Conservation (phyloP, 2,113 vertebrate genomes). For the Xenopus borealis region DNA sequence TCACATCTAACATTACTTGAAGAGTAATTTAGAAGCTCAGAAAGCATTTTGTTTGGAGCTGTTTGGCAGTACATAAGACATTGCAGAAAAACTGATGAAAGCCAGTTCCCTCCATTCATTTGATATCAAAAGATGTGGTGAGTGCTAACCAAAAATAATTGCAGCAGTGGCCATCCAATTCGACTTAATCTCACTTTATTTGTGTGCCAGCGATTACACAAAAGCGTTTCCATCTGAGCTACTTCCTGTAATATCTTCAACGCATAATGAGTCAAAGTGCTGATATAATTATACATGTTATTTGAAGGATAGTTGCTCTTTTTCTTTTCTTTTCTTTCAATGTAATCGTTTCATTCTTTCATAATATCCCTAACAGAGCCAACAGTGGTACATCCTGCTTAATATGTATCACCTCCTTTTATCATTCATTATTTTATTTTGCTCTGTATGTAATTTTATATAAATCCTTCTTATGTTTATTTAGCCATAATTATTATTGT, state of each 20-base stretch:
- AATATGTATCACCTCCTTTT: too few relatives aligned
- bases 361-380: background rate
- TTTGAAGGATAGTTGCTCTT: background rate
- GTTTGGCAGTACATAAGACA: background rate
- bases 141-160: slow-evolving; percentile 3
- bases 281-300: background rate
- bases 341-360: background rate
- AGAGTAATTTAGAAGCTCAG: background rate
- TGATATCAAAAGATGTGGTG: background rate
- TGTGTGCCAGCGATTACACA: background rate
- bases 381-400: background rate
- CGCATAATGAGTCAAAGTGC: background rate
- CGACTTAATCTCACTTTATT: background rate
- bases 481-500: too few relatives aligned
- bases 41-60: background rate
- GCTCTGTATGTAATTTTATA: too few relatives aligned
- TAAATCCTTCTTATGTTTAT: too few relatives aligned
- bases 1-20: background rate
- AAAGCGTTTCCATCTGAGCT: background rate
- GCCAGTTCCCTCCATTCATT: background rate
- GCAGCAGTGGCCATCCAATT: background rate
- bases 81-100: background rate
- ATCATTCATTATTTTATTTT: too few relatives aligned
- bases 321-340: background rate
- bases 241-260: slow-evolving; percentile 2